Conservation (phyloP, 2,888 invertebrate species). For the Polymixis flavicincta region DNA sequence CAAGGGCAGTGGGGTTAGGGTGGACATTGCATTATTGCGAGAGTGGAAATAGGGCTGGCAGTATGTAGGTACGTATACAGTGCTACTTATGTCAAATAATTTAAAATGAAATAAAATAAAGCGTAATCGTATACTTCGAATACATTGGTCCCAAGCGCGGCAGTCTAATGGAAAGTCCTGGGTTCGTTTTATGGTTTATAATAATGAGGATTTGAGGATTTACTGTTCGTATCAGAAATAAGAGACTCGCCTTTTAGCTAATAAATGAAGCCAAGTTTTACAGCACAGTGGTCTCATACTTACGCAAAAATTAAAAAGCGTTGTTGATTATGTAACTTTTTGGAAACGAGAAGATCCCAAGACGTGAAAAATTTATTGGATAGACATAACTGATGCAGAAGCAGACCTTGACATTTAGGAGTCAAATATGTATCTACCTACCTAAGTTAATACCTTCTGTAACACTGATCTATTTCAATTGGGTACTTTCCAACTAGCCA, state of each 20-base stretch:
- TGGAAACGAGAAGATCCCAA: neutral
- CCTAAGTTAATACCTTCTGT: too few species aligned
- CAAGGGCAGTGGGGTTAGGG: conserved; percentile 66
- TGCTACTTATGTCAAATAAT: neutral
- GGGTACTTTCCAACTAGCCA: too few species aligned
- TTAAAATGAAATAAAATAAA: neutral
- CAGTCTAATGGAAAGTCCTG: neutral
- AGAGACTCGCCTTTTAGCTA: neutral
- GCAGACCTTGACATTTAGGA: neutral
- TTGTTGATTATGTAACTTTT: neutral
- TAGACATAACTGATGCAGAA: neutral
- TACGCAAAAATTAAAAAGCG: neutral
- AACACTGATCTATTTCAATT: neutral
- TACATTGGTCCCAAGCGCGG: neutral
- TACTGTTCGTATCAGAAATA: neutral
- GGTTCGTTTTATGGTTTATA: neutral
- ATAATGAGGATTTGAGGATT: neutral
- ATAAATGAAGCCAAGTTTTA: neutral
- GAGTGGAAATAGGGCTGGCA: conserved; percentile 63
- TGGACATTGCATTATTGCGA: conserved; percentile 60
- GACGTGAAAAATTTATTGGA: too few species aligned
- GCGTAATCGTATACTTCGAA: neutral
- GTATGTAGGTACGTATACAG: neutral
- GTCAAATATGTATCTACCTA: neutral
- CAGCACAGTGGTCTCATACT: neutral